A percentile compares a stretch with the other conserved stretches of the same genome.
These are phyloP conservation scores for Sepioteuthis lessoniana DNA, from an alignment of 2,888 invertebrate genomes.

Conservation along the genomic window DNA sequence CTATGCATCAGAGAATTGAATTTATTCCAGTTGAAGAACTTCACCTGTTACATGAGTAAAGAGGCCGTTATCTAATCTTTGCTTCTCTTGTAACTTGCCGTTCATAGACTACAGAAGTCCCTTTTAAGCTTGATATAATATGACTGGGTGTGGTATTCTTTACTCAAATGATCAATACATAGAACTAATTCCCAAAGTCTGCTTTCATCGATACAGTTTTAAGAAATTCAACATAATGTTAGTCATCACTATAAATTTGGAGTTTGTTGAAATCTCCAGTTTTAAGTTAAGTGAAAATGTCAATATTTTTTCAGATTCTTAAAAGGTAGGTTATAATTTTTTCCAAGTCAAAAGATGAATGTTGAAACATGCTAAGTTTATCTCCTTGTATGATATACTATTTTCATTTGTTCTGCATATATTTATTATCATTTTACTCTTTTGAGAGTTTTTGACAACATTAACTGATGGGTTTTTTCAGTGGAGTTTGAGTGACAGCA, in stretches of 20 bases:
- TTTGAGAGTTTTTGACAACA: too few relatives aligned
- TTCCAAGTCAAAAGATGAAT: too few relatives aligned
- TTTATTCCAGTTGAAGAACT: background rate
- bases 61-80: background rate
- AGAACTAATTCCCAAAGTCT: background rate
- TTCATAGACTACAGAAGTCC: background rate
- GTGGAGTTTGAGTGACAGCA: too few relatives aligned
- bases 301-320: background rate
- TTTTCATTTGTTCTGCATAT: too few relatives aligned
- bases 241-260: background rate
- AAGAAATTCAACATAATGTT: background rate
- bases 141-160: background rate
- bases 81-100: background rate
- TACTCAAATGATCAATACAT: background rate
- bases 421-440: too few relatives aligned
- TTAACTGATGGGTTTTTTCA: too few relatives aligned
- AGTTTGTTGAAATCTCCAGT: background rate
- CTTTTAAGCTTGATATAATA: background rate
- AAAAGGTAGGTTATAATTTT: too few relatives aligned
- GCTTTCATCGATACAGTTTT: background rate
- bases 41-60: conserved; percentile 2
- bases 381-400: too few relatives aligned
- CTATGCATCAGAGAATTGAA: background rate
- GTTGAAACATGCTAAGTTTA: too few relatives aligned
- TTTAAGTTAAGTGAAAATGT: background rate